Evolutionary conservation across 2,888 invertebrate genomes (phyloP), one percentile per base, ranked within the genome.

Genomic region (Eremobia ochroleuca): DNA sequence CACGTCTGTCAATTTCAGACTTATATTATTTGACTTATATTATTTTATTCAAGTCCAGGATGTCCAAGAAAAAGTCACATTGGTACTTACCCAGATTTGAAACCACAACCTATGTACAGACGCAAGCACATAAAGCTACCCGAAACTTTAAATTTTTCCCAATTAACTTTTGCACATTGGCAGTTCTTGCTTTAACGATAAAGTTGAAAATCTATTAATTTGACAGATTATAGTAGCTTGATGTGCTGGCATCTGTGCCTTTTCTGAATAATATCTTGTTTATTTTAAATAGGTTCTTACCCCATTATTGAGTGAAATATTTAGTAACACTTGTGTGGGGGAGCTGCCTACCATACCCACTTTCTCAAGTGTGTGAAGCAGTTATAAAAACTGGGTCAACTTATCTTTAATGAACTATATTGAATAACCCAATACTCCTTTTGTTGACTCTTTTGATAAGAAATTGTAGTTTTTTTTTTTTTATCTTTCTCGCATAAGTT

Each of bases 401-500:
- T 73, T 79, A 81, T 68, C 79, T 73, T 31, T 5, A 67, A 18
- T 59, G 79, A 18, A 61, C 78, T 52, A 64, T 71, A 81, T 77
- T 61, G 43, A 55, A 52, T 46, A 78, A 58, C 83, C 49, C 58
- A 81, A 73, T 78, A 67, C 15, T 58, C 13, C n/a, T 78, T 58
- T 68, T 43, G 58, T 73, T 81, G 67, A 52, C 69, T 37, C 18
- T 66, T 34, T 34, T 68, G 73, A 73, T 68, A 83, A 78, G 72
- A 37, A 46, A 46, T 34, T 43, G 43, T 82, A 28, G 15, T 25
- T 28, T 52, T 49, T 77, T 80, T 65, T n/a, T n/a, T n/a, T n/a
- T 28, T 40, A 25, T 49, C 40, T 76, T 76, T 62, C 37, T 66
- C 43, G 55, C 18, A 28, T n/a, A 55, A 0, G 52, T n/a, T n/a